Base-by-base conservation (phyloP, 2,888 invertebrate species). In the Lymantria dispar region DNA sequence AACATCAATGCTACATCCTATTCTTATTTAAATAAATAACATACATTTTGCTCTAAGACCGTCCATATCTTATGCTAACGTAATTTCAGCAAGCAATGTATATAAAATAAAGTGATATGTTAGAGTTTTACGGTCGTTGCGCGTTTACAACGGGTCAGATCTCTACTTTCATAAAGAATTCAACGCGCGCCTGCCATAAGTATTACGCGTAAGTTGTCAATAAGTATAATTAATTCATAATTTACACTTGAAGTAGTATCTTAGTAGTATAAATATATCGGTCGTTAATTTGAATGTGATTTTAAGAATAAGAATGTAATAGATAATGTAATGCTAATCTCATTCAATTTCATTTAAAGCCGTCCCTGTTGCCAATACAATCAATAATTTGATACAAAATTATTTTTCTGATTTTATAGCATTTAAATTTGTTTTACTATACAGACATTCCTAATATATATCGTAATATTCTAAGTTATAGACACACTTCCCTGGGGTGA, bases 101-200 rank as follows among this genome's bases (percentile, higher is more conserved):
- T 46, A 22, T 7, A 7, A 7, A 46, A 46, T 36, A 11, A 8
- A 12, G 42, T 49, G 41, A 43, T 45, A 12, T 37, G 38, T 13
- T 48, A 50, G 52, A 13, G 11, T 12, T n/a, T 29, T 57, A 49
- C 48, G 48, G 55, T 52, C 47, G 42, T 39, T n/a, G 48, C 47
- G 44, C 44, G 47, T 52, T 43, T 59, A 58, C 66, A 68, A 53
- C 30, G 44, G 43, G 59, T 42, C 45, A 45, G 59, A 70, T 72
- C 68, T 79, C 74, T 62, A 81, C 81, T 81, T 83, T 83, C 75
- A 60, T 80, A 80, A 80, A 82, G 87, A 88, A 82, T 87, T 89
- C 87, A 87, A 87, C 85, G 87, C 80, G 86, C 81, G 81, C 74
- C 62, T 62, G 64, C 62, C 59, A 63, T 68, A 33, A 5, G 3